Evolutionary conservation across 2,888 invertebrate species (phyloP).

Genomic region (Cantharis rustica): DNA sequence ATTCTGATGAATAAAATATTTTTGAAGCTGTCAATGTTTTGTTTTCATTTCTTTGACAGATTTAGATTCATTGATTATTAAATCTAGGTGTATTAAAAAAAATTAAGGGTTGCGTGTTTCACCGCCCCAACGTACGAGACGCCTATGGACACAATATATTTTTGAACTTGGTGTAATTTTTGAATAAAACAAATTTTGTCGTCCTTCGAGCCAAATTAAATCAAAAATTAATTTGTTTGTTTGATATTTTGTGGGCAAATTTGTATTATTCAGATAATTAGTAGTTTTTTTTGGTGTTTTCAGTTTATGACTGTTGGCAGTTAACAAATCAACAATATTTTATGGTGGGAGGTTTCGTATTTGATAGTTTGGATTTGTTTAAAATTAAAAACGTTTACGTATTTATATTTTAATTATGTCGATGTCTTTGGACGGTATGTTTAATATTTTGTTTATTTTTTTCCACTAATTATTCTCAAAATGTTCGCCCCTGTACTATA

Average conservation of each 20-base stretch:
- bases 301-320: not conserved
- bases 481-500: not conserved
- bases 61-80: too few relatives aligned
- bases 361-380: constrained; percentile 2
- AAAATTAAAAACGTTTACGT: not conserved
- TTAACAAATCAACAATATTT: not conserved
- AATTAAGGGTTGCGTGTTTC: not conserved
- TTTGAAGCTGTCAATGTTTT: not conserved
- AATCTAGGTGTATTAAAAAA: not conserved
- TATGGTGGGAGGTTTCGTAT: constrained; percentile 1
- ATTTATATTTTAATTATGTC: not conserved
- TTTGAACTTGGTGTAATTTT: not conserved
- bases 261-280: not conserved
- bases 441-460: not conserved
- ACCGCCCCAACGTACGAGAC: not conserved
- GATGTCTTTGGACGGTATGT: not conserved
- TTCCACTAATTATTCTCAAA: not conserved
- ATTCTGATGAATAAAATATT: not conserved
- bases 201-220: not conserved
- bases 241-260: not conserved
- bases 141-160: not conserved
- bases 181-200: not conserved
- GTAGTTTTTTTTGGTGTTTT: not conserved
- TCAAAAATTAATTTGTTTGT: not conserved
- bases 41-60: not conserved